Evolutionary conservation across 2,113 vertebrate genomes (phyloP), one percentile per base, ranked within the genome.

Genomic region (Scatophagus argus): DNA sequence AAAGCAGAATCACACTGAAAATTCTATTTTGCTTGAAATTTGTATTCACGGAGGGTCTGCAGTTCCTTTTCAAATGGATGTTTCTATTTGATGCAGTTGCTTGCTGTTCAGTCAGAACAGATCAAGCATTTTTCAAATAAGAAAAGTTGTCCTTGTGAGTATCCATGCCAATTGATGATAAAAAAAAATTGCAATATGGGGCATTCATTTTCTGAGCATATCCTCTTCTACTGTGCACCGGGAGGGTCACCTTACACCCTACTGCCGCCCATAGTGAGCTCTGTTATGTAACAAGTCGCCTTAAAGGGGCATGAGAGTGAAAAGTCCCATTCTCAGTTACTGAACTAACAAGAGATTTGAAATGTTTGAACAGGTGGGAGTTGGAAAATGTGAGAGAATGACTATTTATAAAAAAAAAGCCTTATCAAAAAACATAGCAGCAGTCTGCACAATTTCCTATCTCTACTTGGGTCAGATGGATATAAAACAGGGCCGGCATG

Each of bases 341-440:
- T 63, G 69, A 19, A 63, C 73, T 74, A 38, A 16, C 5, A 14
- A 70, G 69, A 73, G 66, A 69, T 68, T 60, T 73, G 5, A 79
- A 84, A 83, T 82, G 69, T 84, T 79, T 84, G 34, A 74, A 68
- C 55, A 82, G 76, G 65, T 81, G 68, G 17, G 5, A 13, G 32
- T 13, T n/a, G 49, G n/a, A 81, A 59, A 43, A 61, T 55, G 46
- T 34, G 43, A 56, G 14, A 62, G 14, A 52, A 29, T 9, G 11
- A 14, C 21, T 74, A 44, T 83, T 44, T 31, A 62, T 41, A 34
- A 32, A 51, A 38, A 19, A 39, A 3, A 47, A 46, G n/a, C n/a
- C n/a, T n/a, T n/a, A n/a, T n/a, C n/a, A 44, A 36, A 8, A 32
- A 25, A 4, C 2, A 7, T 4, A 60, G 21, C 36, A n/a, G 13